Evolutionary conservation across 2,113 vertebrate species (phyloP), one percentile per base, ranked within the genome.

Genomic region (Callopanchax toddi): DNA sequence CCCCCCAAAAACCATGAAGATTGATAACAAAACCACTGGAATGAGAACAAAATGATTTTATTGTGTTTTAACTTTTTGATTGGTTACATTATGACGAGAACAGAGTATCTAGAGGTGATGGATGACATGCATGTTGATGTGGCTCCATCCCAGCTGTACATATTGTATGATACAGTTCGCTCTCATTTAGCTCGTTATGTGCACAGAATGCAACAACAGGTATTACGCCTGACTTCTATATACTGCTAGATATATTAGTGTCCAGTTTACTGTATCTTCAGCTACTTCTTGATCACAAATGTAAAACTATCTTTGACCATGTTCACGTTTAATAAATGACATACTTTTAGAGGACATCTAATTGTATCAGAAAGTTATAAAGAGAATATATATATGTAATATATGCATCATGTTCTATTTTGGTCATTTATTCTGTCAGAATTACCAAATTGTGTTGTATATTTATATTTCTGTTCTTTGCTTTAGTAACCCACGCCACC

Each of bases 51-150:
- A 6, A 21, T 39, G 25, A n/a, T 60, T 36, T 61, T 59, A 48
- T 32, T 6, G 61, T 60, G 58, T 61, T 72, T 53, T 62, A 62
- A 3, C 10, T 29, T 4, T 4, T 29, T 76, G 80, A 60, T 78
- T 67, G 54, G 75, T 79, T 71, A 85, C 76, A 49, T 11, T 23
- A 26, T 23, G 59, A 59, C 16, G 32, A 61, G 52, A 32, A 49
- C 37, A 20, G 59, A 54, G 45, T 56, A 65, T n/a, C 57, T 48
- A 18, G 20, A 20, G 42, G 59, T 3, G 23, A 43, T 44, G 42
- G 37, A 17, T 52, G 12, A 71, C 67, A 34, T 87, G 89, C 91
- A 91, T 92, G 89, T 75, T 82, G 55, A 68, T 66, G 62, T 67
- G 60, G 57, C 40, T 26, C 39, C 50, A 60, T 68, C 40, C 43